These are phyloP conservation scores for Dryomyza anilis DNA, from an alignment of 2,888 invertebrate species.

Conservation along the genomic window DNA sequence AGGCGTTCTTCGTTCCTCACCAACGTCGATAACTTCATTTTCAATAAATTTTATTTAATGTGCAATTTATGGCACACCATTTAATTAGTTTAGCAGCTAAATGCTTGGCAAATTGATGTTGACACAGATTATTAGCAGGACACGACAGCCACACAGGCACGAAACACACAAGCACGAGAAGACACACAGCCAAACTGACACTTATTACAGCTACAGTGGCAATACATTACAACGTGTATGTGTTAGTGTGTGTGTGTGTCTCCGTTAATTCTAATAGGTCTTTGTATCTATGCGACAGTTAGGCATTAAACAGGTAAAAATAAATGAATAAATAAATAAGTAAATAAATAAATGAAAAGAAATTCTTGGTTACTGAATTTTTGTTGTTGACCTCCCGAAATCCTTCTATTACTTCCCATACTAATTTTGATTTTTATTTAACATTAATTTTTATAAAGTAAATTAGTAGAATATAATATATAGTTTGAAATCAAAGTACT, in stretches of 20 bases:
- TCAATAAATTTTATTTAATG: slow-evolving; percentile 55
- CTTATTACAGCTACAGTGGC: neutral
- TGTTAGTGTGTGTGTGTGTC: no score
- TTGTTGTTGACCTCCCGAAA: slow-evolving; percentile 46
- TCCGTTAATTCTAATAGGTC: neutral
- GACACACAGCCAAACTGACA: neutral
- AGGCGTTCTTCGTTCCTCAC: slow-evolving; percentile 2
- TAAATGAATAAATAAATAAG: no score
- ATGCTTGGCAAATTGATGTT: slow-evolving; percentile 51
- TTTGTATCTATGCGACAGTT: no score
- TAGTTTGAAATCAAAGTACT: no score
- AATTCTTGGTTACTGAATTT: slow-evolving; percentile 12
- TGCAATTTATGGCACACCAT: slow-evolving; percentile 57
- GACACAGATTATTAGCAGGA: slow-evolving; percentile 53
- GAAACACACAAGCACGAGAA: neutral
- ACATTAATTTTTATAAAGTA: no score
- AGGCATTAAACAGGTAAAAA: no score
- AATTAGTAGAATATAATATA: no score
- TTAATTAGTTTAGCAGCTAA: slow-evolving; percentile 52
- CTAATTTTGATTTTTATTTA: no score
- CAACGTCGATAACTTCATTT: neutral
- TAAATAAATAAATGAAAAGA: no score
- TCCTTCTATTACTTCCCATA: slow-evolving; percentile 47
- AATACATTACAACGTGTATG: no score
- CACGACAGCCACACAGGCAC: slow-evolving; percentile 6